Conservation (phyloP, 2,888 invertebrate genomes). For the Cataglyphis cursor region DNA sequence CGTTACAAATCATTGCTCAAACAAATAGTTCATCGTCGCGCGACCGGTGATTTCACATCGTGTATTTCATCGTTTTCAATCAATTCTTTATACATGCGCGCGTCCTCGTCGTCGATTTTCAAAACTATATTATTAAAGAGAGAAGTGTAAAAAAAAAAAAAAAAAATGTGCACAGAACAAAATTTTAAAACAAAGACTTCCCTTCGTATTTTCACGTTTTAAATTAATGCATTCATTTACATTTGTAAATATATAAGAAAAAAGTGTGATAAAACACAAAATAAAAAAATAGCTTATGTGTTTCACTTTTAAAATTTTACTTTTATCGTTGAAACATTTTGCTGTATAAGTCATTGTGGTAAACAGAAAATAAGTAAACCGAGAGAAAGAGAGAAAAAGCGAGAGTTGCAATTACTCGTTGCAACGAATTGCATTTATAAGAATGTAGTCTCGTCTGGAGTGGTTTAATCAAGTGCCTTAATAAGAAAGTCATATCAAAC, state of each 20-base stretch:
- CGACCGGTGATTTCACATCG: constrained; percentile 20
- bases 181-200: not conserved
- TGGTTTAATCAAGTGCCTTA: constrained; percentile 41
- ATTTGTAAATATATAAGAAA: not conserved
- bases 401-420: not conserved
- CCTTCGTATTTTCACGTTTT: not conserved
- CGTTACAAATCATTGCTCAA: constrained; percentile 26
- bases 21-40: not conserved
- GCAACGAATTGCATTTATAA: constrained; percentile 34
- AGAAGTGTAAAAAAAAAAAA: not conserved
- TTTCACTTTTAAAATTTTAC: not conserved
- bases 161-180: not conserved
- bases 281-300: not conserved
- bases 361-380: not conserved
- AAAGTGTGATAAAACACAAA: not conserved
- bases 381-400: not conserved
- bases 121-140: not conserved
- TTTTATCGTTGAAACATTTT: not conserved
- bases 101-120: not conserved
- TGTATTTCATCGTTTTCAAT: constrained; percentile 30
- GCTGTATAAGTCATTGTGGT: constrained; percentile 19
- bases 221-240: constrained; percentile 18
- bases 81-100: constrained; percentile 10
- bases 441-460: constrained; percentile 11
- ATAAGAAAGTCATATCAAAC: constrained; percentile 24